Evolutionary conservation across 23 tunicate genomes (phyloP), one percentile per base, ranked within the genome.

Genomic region (Ciona savignyi): DNA sequence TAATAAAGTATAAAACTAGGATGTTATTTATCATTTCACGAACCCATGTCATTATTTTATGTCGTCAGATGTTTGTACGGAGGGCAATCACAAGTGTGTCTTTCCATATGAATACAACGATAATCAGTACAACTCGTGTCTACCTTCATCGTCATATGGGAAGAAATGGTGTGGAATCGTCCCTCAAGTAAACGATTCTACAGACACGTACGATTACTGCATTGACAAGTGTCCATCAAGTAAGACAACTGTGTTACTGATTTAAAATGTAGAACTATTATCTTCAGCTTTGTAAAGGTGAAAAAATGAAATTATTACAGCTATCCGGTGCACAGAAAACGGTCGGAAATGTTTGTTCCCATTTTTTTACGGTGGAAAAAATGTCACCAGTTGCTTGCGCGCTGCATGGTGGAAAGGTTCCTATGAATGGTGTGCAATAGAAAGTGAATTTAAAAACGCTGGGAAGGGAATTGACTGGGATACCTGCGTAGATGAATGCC

Each of bases 361-460:
- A 19, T 65, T 65, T 24, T n/a, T 15, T 15, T 24, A 65, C 69
- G 23, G 23, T n/a, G 24, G 24, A 9, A 24, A 19, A 6, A 65
- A 65, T 25, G 9, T 19, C 69, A 15, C 69, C 11, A 65, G 24
- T 19, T 65, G 69, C 23, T 25, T 65, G 26, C 69, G 11, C 23
- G 15, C n/a, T n/a, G 19, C 19, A 19, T n/a, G n/a, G n/a, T n/a
- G n/a, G n/a, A n/a, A n/a, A n/a, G 21, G 62, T 19, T 19, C 20
- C 21, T 51, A 51, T 21, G n/a, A n/a, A n/a, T 72, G 77, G 77
- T 72, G 77, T 25, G 65, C 77, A 15, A 48, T 51, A 11, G 65
- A 49, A 15, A 11, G 21, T 27, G 32, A 35, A 21, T 72, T 29
- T 23, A 1, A 34, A 2, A n/a, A 9, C 6, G 11, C 11, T 6